phyloP scores from a whole-genome alignment of 37 sponge, comb jelly and placozoan species.

The Mnemiopsis leidyi region DNA sequence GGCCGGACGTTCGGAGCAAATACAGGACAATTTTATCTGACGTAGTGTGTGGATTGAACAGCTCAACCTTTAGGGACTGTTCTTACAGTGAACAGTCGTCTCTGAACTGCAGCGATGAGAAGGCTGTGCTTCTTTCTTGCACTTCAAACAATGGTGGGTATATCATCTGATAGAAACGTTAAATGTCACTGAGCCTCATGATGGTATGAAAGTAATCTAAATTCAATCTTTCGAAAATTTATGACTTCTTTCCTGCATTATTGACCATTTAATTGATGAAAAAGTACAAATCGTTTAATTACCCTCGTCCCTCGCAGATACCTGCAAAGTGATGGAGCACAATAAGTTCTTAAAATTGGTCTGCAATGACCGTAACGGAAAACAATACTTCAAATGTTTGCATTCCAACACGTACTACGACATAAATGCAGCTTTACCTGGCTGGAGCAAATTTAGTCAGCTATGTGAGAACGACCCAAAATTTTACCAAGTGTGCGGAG shows the following conservation, averaged over 20 bases:
- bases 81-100: neutral
- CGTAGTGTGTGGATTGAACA: neutral
- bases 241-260: too few species aligned
- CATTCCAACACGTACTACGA: neutral
- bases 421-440: neutral
- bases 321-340: neutral
- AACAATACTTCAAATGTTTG: conserved; percentile 21
- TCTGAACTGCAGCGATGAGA: neutral
- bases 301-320: conserved; percentile 10
- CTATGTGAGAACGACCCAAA: conserved; percentile 18
- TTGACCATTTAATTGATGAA: too few species aligned
- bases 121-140: neutral
- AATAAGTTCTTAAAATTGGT: neutral
- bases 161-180: too few species aligned
- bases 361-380: neutral
- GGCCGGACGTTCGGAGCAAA: neutral
- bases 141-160: neutral
- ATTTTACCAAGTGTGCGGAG: conserved; percentile 36
- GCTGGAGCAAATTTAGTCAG: neutral
- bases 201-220: too few species aligned
- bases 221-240: too few species aligned
- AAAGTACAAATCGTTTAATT: neutral
- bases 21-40: neutral
- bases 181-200: too few species aligned
- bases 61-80: neutral